phyloP scores from a whole-genome alignment of 2,113 vertebrate species.

The Caranx ignobilis region DNA sequence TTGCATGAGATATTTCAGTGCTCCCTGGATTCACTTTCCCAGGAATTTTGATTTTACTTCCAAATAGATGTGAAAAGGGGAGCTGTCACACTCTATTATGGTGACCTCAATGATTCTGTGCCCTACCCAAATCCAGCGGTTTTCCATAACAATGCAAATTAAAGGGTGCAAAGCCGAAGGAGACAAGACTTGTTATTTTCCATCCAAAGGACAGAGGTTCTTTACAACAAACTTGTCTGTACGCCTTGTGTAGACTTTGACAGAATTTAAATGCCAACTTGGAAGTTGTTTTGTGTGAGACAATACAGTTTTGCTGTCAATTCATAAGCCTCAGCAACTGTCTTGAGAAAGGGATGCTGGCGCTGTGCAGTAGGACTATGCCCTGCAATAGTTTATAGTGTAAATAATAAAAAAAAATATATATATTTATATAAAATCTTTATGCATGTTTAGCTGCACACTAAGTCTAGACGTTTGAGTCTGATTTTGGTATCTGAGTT shows the following conservation, averaged over 20 bases:
- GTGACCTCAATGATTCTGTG: conserved; percentile 81
- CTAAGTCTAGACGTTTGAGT: conserved; percentile 11
- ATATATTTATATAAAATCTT: background rate
- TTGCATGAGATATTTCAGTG: conserved; percentile 59
- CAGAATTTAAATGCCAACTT: conserved; percentile 69
- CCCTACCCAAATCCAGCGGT: conserved; percentile 81
- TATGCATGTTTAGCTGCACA: background rate
- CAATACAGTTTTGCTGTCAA: conserved; percentile 61
- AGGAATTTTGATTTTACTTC: conserved; percentile 81
- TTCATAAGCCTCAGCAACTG: conserved; percentile 61
- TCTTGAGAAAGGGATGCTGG: conserved; percentile 55
- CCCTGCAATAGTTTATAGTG: conserved; percentile 35
- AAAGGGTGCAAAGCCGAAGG: conserved; percentile 79
- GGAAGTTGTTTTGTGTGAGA: conserved; percentile 73
- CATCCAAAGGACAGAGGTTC: conserved; percentile 73
- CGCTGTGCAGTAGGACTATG: conserved; percentile 9
- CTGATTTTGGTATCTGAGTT: conserved; percentile 8
- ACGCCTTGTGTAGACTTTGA: conserved; percentile 68
- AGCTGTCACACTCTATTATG: conserved; percentile 84
- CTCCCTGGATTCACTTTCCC: conserved; percentile 76
- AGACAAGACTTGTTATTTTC: conserved; percentile 79
- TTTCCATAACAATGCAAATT: conserved; percentile 84
- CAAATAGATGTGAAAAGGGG: conserved; percentile 79
- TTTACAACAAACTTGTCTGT: conserved; percentile 77
- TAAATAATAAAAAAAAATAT: conserved; percentile 40